Base-by-base conservation (phyloP, 2,113 vertebrate genomes). In the Indicator indicator region DNA sequence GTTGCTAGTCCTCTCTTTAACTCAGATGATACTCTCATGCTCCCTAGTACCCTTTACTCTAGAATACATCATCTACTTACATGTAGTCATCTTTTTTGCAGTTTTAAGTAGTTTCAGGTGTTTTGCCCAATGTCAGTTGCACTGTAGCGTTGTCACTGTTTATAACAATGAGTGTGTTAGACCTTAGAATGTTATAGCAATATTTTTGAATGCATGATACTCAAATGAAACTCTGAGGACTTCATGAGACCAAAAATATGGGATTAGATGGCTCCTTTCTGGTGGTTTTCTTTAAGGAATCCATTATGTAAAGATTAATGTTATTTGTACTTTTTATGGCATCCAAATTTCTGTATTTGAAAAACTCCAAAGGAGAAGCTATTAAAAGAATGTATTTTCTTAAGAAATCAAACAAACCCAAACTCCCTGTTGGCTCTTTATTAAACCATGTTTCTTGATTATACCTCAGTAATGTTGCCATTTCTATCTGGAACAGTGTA, bases 371-470 rank as follows among this genome's bases (percentile, higher is more conserved):
- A 69, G 17, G 33, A 60, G 11, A 73, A 64, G 73, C 71, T 60
- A 56, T 82, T 71, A 46, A 36, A 86, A 38, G 4, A 50, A 56
- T 50, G 8, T 28, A 52, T 13, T 94, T 59, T 42, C 8, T 44
- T 70, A 50, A 74, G n/a, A 93, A 82, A 68, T n/a, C 21, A n/a
- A 13, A 56, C 14, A 72, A 69, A 70, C 48, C 20, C 58, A 11
- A 27, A 13, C 36, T 83, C 88, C 24, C 4, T 68, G 2, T 76
- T 84, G 70, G 5, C 46, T 82, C n/a, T 68, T 94, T 90, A 96
- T 76, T 82, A 91, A 89, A 60, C 30, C 5, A 81, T 89, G 9
- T 40, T 59, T 96, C 73, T 93, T 93, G 52, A 94, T 87, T 88
- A 80, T 85, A 82, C 16, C 18, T 73, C 60, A 63, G 23, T 59